Evolutionary conservation across 2,888 invertebrate species (phyloP).

Genomic region (Eremobia ochroleuca): DNA sequence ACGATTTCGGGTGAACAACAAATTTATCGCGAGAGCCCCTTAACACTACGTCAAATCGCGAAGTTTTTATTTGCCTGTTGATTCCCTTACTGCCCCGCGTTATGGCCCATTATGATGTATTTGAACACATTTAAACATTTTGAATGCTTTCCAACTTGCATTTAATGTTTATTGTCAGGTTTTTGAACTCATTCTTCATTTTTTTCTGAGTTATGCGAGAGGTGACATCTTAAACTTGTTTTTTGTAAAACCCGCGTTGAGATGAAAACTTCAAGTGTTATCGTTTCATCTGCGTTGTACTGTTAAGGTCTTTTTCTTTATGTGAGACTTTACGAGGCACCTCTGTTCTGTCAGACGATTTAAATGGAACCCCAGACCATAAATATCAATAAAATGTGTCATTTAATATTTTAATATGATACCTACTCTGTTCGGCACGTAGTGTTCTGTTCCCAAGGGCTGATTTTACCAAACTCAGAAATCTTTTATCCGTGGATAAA

Average conservation of each 20-base stretch:
- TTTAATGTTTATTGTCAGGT: slow-evolving; percentile 62
- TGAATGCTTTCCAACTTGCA: slow-evolving; percentile 70
- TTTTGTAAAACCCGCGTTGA: slow-evolving; percentile 8
- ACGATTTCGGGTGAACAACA: slow-evolving; percentile 62
- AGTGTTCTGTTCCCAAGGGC: neutral
- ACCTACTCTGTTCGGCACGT: neutral
- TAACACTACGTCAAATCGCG: slow-evolving; percentile 69
- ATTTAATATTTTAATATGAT: neutral
- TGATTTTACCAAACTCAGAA: neutral
- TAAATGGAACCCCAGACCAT: neutral
- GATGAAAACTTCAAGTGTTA: slow-evolving; percentile 18
- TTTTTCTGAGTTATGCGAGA: slow-evolving; percentile 43
- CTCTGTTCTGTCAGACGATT: neutral
- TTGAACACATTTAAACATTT: slow-evolving; percentile 72
- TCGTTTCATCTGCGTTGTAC: slow-evolving; percentile 25
- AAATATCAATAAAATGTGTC: neutral
- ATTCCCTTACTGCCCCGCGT: slow-evolving; percentile 76
- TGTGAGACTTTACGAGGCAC: slow-evolving; percentile 4
- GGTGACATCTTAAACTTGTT: slow-evolving; percentile 50
- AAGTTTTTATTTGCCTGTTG: slow-evolving; percentile 87
- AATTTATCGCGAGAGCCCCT: slow-evolving; percentile 64
- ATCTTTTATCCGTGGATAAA: neutral
- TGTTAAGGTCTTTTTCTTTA: slow-evolving; percentile 1
- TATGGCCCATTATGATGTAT: slow-evolving; percentile 79
- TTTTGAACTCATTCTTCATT: slow-evolving; percentile 58